A percentile compares a stretch with the other conserved stretches of the same genome.
Conservation (phyloP, 2,888 invertebrate species). For the Cremastobaeus sp. region DNA sequence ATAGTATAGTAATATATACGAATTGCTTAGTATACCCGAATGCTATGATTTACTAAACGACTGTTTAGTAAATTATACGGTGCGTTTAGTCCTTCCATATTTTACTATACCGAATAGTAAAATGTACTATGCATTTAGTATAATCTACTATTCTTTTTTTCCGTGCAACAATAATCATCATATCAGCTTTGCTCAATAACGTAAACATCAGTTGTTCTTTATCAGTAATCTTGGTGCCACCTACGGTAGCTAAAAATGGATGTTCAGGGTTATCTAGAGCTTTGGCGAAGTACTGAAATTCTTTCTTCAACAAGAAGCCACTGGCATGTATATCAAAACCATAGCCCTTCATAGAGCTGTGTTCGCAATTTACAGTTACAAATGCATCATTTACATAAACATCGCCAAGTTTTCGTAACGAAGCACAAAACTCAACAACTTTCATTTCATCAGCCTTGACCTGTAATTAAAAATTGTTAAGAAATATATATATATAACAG, state of each 20-base stretch:
- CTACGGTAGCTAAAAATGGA: slow-evolving; percentile 98
- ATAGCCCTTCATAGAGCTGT: slow-evolving; percentile 98
- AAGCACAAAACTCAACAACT: slow-evolving; percentile 91
- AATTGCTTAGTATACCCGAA: too few species aligned
- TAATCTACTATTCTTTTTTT: too few species aligned
- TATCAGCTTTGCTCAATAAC: slow-evolving; percentile 97
- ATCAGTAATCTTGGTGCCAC: slow-evolving; percentile 99
- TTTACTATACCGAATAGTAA: too few species aligned
- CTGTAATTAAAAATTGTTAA: too few species aligned
- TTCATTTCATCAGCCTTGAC: slow-evolving; percentile 92
- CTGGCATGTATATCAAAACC: slow-evolving; percentile 94
- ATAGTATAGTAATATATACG: too few species aligned
- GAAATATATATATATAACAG: too few species aligned
- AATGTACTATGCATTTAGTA: too few species aligned
- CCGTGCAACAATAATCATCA: slow-evolving; percentile 99
- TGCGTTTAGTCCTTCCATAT: too few species aligned
- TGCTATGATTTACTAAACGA: too few species aligned
- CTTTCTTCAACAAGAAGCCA: slow-evolving; percentile 97
- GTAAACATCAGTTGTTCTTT: slow-evolving; percentile 99
- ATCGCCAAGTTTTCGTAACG: slow-evolving; percentile 95
- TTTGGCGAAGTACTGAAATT: slow-evolving; percentile 97
- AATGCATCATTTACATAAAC: slow-evolving; percentile 99
- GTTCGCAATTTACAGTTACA: slow-evolving; percentile 94
- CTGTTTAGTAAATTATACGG: too few species aligned
- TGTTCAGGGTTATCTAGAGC: slow-evolving; percentile 96